Base-by-base conservation (phyloP, 1,140 invertebrate genomes). In the Psix sp. region DNA sequence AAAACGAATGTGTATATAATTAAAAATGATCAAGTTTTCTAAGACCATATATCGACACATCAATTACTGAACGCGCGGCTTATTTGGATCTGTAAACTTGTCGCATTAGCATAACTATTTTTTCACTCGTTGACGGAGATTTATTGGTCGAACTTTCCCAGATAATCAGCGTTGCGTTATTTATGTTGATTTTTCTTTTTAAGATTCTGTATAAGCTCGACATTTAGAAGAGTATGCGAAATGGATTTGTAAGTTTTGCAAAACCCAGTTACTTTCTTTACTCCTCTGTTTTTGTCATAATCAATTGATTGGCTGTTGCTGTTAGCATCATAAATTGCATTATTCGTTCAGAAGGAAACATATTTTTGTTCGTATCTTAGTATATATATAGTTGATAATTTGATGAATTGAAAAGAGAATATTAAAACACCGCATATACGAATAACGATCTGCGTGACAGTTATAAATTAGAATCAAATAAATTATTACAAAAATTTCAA, bases 121-220 rank as follows among this genome's bases (percentile, higher is more conserved):
- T 62, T 76, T 62, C 43, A 40, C 38, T 29, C 1, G 14, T 10
- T 40, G 60, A 70, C 39, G 43, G 45, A 68, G 65, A 75, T 75
- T 75, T 75, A 75, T 70, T 54, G 72, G 24, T 14, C 65, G 40
- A 65, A 70, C 65, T 68, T 75, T 75, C 65, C 54, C 65, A 65
- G 40, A 46, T 65, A 70, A 70, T 70, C 65, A 66, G 21, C 65
- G 40, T 14, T 39, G 33, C 49, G 52, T 70, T 75, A 75, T 75
- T 74, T 74, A 74, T 74, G 57, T 51, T 11, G 49, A 46, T 56
- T 67, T 29, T 42, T 31, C 17, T 20, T 26, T 13, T 24, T 40
- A 13, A 31, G 31, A 21, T 16, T 17, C 46, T n/a, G n/a, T n/a
- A n/a, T n/a, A n/a, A n/a, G 57, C 31, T 43, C 35, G 60, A 60